Evolutionary conservation across 2,113 vertebrate genomes (phyloP), one percentile per base, ranked within the genome.

Genomic region (Neodon shergylaensis): DNA sequence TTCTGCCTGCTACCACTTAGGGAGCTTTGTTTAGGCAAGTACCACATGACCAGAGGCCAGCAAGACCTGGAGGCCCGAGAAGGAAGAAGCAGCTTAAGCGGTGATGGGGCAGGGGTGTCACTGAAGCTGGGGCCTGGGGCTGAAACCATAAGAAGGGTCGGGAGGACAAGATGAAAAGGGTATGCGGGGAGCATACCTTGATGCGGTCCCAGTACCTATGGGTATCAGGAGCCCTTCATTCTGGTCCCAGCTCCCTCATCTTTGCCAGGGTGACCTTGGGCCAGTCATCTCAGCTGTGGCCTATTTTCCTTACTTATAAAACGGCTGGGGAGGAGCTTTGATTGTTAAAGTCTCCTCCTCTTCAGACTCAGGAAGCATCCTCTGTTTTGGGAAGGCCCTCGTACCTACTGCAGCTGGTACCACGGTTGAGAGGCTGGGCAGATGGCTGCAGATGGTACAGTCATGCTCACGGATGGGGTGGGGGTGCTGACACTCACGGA

Each of bases 41-140:
- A 28, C 66, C 77, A 42, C 16, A 1, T 16, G 68, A 86, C 1
- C 42, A 44, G 85, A 92, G 90, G 58, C 52, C 94, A 39, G 74
- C 33, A 39, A 74, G 92, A 19, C 1, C n/a, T 73, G 44, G 16
- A 5, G 66, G 17, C 52, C 70, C 49, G 8, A 36, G 66, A 24
- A 26, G 4, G 1, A 31, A 4, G 36, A 22, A 36, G 44, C 49
- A 36, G 12, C 5, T 4, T 47, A 14, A 1, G 8, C 0, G 21
- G 54, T 3, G 19, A 6, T 11, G 4, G 7, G 26, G 22, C 10
- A 28, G 39, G 10, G 11, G 58, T 21, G 12, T 49, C 86, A 74
- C 65, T 58, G 72, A 36, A n/a, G 58, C 5, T 74, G 28, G 33
- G 33, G 73, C 54, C 12, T 2, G 4, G 28, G 39, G 21, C 54